phyloP scores from a whole-genome alignment of 2,113 vertebrate genomes.

The Agapornis roseicollis region DNA sequence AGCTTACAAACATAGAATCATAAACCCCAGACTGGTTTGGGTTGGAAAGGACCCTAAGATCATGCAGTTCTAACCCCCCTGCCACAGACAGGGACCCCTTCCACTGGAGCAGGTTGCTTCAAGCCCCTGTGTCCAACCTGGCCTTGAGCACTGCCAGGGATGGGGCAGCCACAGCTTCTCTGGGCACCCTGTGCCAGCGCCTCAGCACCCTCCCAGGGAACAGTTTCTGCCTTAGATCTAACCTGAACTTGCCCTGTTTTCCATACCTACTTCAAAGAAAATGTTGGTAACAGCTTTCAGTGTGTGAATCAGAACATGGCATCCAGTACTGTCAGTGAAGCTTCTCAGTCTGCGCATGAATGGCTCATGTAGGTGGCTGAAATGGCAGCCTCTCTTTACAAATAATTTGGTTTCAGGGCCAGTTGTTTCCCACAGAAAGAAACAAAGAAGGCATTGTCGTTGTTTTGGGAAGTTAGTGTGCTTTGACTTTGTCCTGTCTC shows the following conservation, averaged over 20 bases:
- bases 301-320: not conserved
- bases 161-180: not conserved
- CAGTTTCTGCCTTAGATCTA: not conserved
- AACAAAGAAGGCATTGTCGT: not conserved
- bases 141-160: not conserved
- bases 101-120: not conserved
- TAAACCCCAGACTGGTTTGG: not conserved
- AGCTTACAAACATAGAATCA: not conserved
- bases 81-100: not conserved
- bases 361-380: accelerated
- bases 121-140: no score
- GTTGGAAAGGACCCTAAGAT: not conserved
- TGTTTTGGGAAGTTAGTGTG: not conserved
- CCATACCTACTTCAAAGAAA: not conserved
- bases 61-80: not conserved
- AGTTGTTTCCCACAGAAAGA: not conserved
- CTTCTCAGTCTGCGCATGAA: not conserved
- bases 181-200: not conserved
- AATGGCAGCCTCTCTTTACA: not conserved
- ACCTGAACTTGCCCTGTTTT: not conserved
- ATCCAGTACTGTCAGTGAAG: not conserved
- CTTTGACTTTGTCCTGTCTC: not conserved
- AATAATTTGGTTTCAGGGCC: not conserved
- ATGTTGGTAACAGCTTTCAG: not conserved
- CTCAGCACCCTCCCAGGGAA: not conserved